Evolutionary conservation across 2,797 vertebrate genomes (phyloP).

Genomic region (Hydrophis major): DNA sequence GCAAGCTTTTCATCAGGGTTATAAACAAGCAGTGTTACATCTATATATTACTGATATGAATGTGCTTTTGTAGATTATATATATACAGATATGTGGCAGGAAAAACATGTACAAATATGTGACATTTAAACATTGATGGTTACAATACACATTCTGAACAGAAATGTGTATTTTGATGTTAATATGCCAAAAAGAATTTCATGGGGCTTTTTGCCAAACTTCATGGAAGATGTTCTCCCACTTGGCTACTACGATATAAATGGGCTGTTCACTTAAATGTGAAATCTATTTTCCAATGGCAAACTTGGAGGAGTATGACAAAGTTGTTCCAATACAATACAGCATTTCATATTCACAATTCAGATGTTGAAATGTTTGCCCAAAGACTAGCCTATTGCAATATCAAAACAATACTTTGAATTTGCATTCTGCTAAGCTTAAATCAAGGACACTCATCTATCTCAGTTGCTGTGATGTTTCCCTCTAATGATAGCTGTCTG

Average conservation of each 20-base stretch:
- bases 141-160: background rate
- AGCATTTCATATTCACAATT: constrained; percentile 23
- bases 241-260: constrained; percentile 4
- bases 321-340: constrained; percentile 7
- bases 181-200: constrained; percentile 25
- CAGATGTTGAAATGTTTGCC: background rate
- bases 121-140: background rate
- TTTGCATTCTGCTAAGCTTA: background rate
- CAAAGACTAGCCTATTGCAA: background rate
- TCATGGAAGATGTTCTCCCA: constrained; percentile 8
- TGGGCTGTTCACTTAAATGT: constrained; percentile 18
- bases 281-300: constrained; percentile 20
- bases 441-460: background rate
- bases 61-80: background rate
- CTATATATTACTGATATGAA: background rate
- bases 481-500: background rate
- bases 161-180: background rate
- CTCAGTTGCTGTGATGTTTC: background rate
- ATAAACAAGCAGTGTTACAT: background rate
- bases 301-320: constrained; percentile 12
- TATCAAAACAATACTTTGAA: background rate
- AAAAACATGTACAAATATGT: background rate
- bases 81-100: background rate
- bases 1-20: background rate
- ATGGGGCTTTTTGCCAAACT: background rate